phyloP scores from a whole-genome alignment of 2,797 vertebrate genomes.

The Halcyon smyrnensis region DNA sequence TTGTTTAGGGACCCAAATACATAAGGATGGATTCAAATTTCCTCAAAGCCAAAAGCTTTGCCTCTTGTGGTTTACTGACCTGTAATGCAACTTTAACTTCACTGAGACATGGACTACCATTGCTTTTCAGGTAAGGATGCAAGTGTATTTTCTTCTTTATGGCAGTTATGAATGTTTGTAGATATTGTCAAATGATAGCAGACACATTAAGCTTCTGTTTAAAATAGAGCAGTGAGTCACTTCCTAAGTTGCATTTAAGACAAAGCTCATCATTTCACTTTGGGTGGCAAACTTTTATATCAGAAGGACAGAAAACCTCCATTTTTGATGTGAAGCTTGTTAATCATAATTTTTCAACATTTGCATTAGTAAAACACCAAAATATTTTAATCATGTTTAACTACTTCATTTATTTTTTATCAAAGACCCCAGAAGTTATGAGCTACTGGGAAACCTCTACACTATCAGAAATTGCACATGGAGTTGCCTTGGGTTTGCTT shows the following conservation, averaged over 20 bases:
- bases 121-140: not conserved
- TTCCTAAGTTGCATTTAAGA: not conserved
- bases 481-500: not conserved
- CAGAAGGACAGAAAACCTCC: not conserved
- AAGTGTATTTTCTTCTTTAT: not conserved
- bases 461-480: not conserved
- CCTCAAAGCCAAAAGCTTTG: not conserved
- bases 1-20: not conserved
- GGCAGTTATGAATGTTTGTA: accelerated
- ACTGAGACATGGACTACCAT: not conserved
- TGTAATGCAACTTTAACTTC: not conserved
- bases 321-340: not conserved
- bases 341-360: not conserved
- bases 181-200: not conserved
- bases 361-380: not conserved
- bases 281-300: not conserved
- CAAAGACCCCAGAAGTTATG: not conserved
- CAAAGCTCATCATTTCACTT: not conserved
- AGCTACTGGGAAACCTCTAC: not conserved
- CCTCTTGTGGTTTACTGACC: not conserved
- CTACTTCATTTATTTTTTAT: not conserved
- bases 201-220: not conserved
- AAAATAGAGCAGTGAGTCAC: not conserved
- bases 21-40: not conserved
- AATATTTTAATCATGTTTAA: not conserved